phyloP scores from a whole-genome alignment of 2,888 invertebrate genomes.

The Julus scanicus region DNA sequence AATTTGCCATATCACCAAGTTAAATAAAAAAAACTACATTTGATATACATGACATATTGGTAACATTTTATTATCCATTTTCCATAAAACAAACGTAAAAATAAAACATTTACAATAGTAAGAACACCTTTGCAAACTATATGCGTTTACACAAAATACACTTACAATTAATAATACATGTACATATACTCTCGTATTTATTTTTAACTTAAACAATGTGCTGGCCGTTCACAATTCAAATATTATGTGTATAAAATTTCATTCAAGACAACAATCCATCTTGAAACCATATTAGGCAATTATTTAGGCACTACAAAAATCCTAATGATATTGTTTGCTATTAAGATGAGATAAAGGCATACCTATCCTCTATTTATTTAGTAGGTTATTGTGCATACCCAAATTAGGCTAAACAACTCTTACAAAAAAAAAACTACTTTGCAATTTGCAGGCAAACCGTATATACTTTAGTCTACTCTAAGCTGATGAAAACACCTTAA shows the following conservation, averaged over 20 bases:
- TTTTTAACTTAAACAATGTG: neutral
- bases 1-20: neutral
- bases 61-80: slow-evolving; percentile 35
- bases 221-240: neutral
- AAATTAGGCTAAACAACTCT: neutral
- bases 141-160: neutral
- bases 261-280: neutral
- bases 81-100: neutral
- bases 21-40: neutral
- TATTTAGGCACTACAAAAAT: neutral
- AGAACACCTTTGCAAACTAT: neutral
- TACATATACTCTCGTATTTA: neutral
- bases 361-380: too few species aligned
- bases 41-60: neutral
- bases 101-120: neutral
- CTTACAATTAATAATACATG: neutral
- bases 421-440: neutral
- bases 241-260: neutral
- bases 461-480: neutral
- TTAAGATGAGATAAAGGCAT: neutral
- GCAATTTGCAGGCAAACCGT: neutral
- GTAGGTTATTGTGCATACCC: neutral
- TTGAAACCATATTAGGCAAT: neutral
- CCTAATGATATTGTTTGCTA: neutral
- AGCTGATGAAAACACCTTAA: neutral